Conservation (phyloP, 2,797 vertebrate genomes). For the Lepilemur ruficaudatus region DNA sequence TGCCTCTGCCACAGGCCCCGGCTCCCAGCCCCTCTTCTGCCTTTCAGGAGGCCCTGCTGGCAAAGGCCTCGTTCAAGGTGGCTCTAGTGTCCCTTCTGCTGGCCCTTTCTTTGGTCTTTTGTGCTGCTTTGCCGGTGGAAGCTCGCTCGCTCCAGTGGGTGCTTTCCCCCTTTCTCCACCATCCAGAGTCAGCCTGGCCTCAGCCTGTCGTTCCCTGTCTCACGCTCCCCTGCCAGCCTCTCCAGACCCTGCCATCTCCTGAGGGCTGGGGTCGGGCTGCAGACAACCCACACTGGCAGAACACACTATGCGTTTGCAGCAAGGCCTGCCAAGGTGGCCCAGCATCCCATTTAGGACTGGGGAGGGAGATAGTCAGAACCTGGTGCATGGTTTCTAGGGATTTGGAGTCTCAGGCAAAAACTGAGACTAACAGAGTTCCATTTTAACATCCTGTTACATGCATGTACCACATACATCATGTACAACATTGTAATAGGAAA, state of each 20-base stretch:
- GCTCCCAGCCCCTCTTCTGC: neutral
- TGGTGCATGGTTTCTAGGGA: neutral
- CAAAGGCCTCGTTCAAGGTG: neutral
- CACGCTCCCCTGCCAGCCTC: neutral
- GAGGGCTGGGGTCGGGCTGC: neutral
- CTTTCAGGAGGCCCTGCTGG: neutral
- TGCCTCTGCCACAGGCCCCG: neutral
- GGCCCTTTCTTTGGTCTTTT: neutral
- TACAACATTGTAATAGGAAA: neutral
- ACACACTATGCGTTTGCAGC: neutral
- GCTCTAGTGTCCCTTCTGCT: neutral
- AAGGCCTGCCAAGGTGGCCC: neutral
- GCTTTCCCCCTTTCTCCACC: neutral
- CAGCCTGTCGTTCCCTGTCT: neutral
- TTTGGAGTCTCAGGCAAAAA: neutral
- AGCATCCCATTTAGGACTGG: neutral
- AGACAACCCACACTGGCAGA: neutral
- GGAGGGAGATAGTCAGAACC: neutral
- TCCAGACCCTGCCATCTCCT: neutral
- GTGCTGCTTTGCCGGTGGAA: neutral
- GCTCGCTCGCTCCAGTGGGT: neutral
- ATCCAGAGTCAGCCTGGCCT: neutral
- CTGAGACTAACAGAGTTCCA: neutral
- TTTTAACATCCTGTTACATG: neutral
- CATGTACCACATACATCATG: neutral